Conservation (phyloP, 2,113 vertebrate genomes). For the rat (Rattus norvegicus) region GRCr8 NC_086023.1:69730501-69731000, state of each 20-base stretch:
- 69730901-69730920: background rate
- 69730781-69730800: background rate
- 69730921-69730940: background rate
- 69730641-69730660: background rate
- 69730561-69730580: background rate
- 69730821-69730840: background rate
- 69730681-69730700: background rate
- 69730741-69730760: background rate
- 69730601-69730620: background rate
- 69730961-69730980: background rate
- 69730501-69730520: background rate
- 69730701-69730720: background rate
- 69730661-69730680: rapidly evolving
- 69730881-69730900: background rate
- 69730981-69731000: background rate
- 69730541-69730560: background rate
- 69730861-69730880: background rate
- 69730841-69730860: background rate
- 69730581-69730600: background rate
- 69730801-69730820: background rate
- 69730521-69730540: background rate
- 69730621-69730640: background rate
- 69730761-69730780: background rate
- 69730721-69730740: background rate
- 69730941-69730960: background rate